A percentile compares a stretch with the other conserved stretches of the same genome.
Evolutionary conservation across 2,113 vertebrate species (phyloP).

Genomic region (Podilymbus podiceps): DNA sequence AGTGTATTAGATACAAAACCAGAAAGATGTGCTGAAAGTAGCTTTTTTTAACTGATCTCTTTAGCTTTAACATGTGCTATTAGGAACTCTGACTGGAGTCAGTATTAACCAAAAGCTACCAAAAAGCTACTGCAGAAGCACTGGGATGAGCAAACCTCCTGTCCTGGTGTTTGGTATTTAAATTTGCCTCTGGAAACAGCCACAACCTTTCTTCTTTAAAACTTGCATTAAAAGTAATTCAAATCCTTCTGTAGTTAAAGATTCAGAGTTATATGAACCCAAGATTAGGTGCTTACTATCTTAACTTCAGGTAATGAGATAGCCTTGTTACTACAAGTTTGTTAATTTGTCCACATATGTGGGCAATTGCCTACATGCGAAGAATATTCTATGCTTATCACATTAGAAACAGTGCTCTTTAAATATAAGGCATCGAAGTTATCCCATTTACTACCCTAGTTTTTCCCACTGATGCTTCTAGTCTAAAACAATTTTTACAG

Average conservation of each 20-base stretch:
- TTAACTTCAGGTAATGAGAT: not conserved
- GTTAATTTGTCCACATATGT: not conserved
- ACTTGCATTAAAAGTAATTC: not conserved
- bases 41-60: not conserved
- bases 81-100: not conserved
- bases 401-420: not conserved
- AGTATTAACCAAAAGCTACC: not conserved
- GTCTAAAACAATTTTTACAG: not conserved
- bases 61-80: not conserved
- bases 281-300: not conserved
- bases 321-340: not conserved
- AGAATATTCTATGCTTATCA: not conserved
- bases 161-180: not conserved
- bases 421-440: not conserved
- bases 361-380: not conserved
- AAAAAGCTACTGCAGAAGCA: not conserved
- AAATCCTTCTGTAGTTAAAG: not conserved
- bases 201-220: not conserved
- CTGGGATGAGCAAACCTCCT: not conserved
- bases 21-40: not conserved
- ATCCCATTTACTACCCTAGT: not conserved
- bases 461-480: not conserved
- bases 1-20: not conserved
- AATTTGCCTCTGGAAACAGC: not conserved
- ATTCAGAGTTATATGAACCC: not conserved